Evolutionary conservation across 2,888 invertebrate species (phyloP).

Genomic region (Microchrysa polita): DNA sequence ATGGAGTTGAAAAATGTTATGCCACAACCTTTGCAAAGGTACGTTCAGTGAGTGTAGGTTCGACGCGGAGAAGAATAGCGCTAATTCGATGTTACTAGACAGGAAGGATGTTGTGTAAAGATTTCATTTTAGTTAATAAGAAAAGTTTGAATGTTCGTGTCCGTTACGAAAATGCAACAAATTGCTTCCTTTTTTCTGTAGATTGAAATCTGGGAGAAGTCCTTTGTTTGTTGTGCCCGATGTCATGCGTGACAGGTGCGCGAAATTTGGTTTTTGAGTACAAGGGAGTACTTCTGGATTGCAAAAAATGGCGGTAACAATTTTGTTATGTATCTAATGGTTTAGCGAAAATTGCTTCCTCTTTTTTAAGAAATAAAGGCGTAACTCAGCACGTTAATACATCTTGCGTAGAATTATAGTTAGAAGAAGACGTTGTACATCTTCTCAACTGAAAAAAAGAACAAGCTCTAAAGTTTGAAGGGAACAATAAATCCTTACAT

Average conservation of each 20-base stretch:
- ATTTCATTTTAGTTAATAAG: too few relatives aligned
- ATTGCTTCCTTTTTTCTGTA: neutral
- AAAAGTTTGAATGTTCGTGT: constrained; percentile 24
- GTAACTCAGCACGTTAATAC: too few relatives aligned
- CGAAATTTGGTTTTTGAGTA: neutral
- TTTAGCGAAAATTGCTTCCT: neutral
- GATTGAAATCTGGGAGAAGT: neutral
- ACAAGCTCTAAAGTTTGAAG: too few relatives aligned
- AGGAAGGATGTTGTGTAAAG: too few relatives aligned
- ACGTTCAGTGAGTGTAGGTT: constrained; percentile 55
- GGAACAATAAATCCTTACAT: neutral
- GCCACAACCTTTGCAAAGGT: constrained; percentile 87
- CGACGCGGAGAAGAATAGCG: neutral
- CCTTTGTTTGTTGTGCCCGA: constrained; percentile 7
- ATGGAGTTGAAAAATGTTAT: constrained; percentile 88
- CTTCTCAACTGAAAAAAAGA: neutral
- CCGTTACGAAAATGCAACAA: constrained; percentile 1
- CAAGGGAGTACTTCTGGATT: neutral
- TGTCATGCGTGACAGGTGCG: constrained; percentile 45
- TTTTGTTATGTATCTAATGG: neutral
- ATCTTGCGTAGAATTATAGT: neutral
- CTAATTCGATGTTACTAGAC: too few relatives aligned
- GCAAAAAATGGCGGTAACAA: constrained; percentile 37
- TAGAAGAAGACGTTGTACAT: neutral
- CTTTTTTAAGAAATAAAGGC: too few relatives aligned